A percentile compares a stretch with the other conserved stretches of the same genome.
Evolutionary conservation across 2,113 vertebrate species (phyloP).

Genomic region (Cervus canadensis): DNA sequence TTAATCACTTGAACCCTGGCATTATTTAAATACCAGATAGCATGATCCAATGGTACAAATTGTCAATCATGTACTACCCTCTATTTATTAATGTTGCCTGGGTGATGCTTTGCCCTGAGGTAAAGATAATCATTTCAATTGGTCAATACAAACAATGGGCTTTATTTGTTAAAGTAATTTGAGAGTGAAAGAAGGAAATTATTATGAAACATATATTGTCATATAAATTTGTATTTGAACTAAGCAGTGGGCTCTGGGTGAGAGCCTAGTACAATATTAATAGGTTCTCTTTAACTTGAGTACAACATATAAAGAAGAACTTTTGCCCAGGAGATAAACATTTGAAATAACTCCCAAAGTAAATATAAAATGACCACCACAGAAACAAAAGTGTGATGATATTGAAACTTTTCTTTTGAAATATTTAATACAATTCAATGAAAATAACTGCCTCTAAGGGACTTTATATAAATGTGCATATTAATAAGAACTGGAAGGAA

Average conservation of each 20-base stretch:
- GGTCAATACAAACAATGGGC: constrained; percentile 41
- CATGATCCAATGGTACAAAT: neutral
- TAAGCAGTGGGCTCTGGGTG: neutral
- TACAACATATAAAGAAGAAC: neutral
- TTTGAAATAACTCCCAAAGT: neutral
- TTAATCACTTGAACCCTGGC: constrained; percentile 39
- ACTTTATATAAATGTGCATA: neutral
- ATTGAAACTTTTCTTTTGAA: constrained; percentile 19
- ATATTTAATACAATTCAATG: neutral
- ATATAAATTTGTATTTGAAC: constrained; percentile 43
- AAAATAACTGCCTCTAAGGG: neutral
- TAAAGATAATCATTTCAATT: constrained; percentile 45
- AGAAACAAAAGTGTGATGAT: neutral
- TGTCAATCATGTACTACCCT: neutral
- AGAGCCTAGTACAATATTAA: neutral
- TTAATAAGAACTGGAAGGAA: neutral
- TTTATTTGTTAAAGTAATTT: constrained; percentile 54
- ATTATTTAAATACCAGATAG: neutral
- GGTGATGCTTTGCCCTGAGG: constrained; percentile 26
- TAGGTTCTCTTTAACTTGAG: neutral
- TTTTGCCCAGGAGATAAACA: neutral
- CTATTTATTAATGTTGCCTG: neutral
- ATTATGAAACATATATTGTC: constrained; percentile 41
- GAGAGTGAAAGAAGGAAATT: constrained; percentile 36
- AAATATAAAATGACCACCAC: neutral